Base-by-base conservation (phyloP, 2,888 invertebrate genomes). In the Coelinius sp. region DNA sequence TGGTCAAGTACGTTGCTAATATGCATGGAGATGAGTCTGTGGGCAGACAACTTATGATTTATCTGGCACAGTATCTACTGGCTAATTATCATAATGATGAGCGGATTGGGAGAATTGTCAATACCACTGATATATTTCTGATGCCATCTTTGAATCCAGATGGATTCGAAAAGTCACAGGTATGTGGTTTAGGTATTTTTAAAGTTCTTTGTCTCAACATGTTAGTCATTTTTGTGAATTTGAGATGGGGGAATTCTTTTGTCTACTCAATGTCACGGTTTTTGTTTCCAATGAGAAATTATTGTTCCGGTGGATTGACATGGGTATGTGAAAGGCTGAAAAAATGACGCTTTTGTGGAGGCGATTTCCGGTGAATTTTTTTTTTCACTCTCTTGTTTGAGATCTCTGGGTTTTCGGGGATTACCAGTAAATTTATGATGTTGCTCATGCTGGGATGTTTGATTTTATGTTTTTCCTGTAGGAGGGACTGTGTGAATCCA, bases 61-160 rank as follows among this genome's bases (percentile, higher is more conserved):
- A 93, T 85, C 89, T 99, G 82, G 94, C 95, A 0, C 92, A 95
- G 80, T 94, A 97, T 88, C 90, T 99, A 68, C 89, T 98, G 64
- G 88, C 90, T 7, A 94, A 94, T 84, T 95, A 95, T 84, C 93
- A 92, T 1, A 92, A 89, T 70, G 90, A 91, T 79, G 89, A 91
- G 0, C 89, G 94, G 70, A 90, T 98, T 20, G 94, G 95, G 0
- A 90, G 89, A 72, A 88, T 99, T 70, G 91, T 99, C 0, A 93
- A 98, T 83, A 90, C 89, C 3, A 98, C 97, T 0, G 95, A 98
- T 84, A 96, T 99, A 76, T 97, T 94, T 88, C 89, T 99, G 81
- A 94, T 99, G 96, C 98, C 99, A 0, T 95, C 97, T 0, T 93
- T 99, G 92, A 99, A 99, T 89, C 99, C 99, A 38, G 95, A 99